Percentiles rank a stretch among this genome's conserved stretches.
Evolutionary conservation across 1,140 invertebrate species (phyloP).

Genomic region (Bemisia tabaci): DNA sequence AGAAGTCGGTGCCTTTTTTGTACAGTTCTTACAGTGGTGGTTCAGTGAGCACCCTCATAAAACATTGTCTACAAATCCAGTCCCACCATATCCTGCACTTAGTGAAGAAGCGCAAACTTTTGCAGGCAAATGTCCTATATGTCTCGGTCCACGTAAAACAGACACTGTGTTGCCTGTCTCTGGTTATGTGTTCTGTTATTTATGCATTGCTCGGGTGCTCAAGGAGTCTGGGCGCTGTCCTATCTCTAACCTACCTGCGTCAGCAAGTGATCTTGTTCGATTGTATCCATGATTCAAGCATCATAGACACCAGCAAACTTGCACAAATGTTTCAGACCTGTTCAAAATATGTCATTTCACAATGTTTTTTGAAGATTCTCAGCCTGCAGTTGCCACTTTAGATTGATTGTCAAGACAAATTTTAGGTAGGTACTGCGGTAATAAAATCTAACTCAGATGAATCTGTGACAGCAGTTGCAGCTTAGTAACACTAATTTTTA

Average conservation of each 20-base stretch:
- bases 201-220: slow-evolving; percentile 11
- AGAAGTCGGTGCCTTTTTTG: slow-evolving; percentile 17
- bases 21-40: slow-evolving; percentile 18
- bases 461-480: no score
- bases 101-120: not conserved
- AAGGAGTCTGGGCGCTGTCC: slow-evolving; percentile 8
- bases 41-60: slow-evolving; percentile 13
- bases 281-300: slow-evolving; percentile 12
- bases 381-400: no score
- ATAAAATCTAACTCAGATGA: no score
- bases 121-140: slow-evolving; percentile 15
- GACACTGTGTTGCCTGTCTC: slow-evolving; percentile 15
- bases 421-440: no score
- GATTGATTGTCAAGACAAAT: no score
- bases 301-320: no score
- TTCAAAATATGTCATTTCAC: no score
- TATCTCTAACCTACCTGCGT: slow-evolving; percentile 13
- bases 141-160: slow-evolving; percentile 13
- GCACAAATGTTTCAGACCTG: no score
- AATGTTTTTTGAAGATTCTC: no score
- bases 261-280: slow-evolving; percentile 11
- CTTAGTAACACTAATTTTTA: no score
- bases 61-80: slow-evolving; percentile 13
- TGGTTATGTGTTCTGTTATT: slow-evolving; percentile 18
- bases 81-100: slow-evolving; percentile 8